Evolutionary conservation across 2,797 vertebrate species (phyloP).

Genomic region (Bradypus variegatus): DNA sequence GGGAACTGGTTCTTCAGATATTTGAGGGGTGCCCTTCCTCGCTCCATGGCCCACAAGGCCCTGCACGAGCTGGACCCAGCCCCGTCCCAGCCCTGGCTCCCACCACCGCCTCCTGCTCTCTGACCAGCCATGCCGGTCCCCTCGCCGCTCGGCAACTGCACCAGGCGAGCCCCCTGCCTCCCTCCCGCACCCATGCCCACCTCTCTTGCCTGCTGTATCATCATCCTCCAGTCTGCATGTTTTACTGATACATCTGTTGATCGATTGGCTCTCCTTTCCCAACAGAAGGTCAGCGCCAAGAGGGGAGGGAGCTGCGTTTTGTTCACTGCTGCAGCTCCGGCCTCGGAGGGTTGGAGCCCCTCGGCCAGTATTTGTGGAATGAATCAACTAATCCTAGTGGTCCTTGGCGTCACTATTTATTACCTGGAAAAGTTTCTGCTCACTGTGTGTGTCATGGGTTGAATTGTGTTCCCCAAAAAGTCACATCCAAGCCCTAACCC

Average conservation of each 20-base stretch:
- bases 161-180: neutral
- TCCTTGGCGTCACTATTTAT: neutral
- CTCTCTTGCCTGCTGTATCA: neutral
- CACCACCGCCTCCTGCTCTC: too few species aligned
- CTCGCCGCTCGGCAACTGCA: too few species aligned
- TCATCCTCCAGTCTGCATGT: neutral
- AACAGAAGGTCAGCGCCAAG: neutral
- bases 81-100: too few species aligned
- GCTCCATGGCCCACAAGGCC: neutral
- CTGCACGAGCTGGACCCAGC: neutral
- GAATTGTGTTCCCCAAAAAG: too few species aligned
- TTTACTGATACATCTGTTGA: neutral
- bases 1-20: neutral
- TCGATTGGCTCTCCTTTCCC: neutral
- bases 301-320: accelerated
- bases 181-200: neutral
- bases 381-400: neutral
- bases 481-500: too few species aligned
- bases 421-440: neutral
- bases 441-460: too few species aligned
- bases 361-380: neutral
- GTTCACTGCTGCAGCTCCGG: neutral
- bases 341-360: neutral
- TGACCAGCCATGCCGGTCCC: too few species aligned
- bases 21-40: neutral